Evolutionary conservation across 2,113 vertebrate species (phyloP), one percentile per base, ranked within the genome.

Genomic region (Ornithorhynchus anatinus): DNA sequence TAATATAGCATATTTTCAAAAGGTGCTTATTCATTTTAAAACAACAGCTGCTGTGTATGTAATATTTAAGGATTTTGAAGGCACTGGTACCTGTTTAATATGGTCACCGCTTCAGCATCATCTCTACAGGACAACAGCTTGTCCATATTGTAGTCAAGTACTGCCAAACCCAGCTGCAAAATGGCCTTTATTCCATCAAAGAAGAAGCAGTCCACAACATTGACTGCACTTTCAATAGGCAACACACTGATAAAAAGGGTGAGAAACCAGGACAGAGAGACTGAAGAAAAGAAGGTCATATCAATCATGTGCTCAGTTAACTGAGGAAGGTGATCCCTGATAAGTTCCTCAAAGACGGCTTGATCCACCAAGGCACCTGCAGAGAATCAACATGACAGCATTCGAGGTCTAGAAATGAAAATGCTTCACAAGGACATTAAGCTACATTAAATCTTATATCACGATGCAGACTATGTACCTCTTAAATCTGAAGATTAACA

Each of bases 241-340:
- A 99, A 86, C 69, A 98, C 97, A 2, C 97, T 99, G 92, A 99
- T 96, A 85, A 99, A 99, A 75, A 99, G 94, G 15, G 98, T 99
- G 86, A 99, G 96, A 85, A 99, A 99, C 98, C 97, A 99, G 56
- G 98, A 99, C 72, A 99, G 88, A 67, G 97, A 99, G 84, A 99
- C 93, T 0, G 97, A 99, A 10, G 97, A 99, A 91, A 99, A 98
- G 92, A 99, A 99, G 10, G 96, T 98, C 94, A 99, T 95, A 87
- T 98, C 96, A 3, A 81, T 95, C 96, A 97, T 97, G 91, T 97
- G 96, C 54, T 97, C 96, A 25, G 96, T 96, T 90, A 99, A 90
- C 91, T 97, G 97, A 51, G 97, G 96, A 84, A 99, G 94, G 68
- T 97, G 93, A 72, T 95, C 94, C 45, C 94, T 93, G 84, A 99